Evolutionary conservation across 2,113 vertebrate species (phyloP).

Genomic region (Platysteira castanea): DNA sequence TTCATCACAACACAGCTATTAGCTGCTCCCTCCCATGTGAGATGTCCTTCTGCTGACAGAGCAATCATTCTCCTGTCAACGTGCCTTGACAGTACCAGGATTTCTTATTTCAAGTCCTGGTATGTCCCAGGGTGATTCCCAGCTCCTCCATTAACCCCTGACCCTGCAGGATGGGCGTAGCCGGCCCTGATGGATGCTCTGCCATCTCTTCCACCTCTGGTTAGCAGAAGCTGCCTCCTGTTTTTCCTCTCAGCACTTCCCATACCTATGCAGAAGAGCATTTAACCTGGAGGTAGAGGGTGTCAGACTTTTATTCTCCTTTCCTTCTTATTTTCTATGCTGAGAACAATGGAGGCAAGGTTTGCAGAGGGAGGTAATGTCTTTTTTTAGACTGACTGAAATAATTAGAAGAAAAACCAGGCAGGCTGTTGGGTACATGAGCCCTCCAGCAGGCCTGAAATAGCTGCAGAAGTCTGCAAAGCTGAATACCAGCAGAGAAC

Average conservation of each 20-base stretch:
- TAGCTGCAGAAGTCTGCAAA: conserved; percentile 54
- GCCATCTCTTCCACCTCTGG: neutral
- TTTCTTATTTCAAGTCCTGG: neutral
- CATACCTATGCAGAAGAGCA: neutral
- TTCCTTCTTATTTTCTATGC: neutral
- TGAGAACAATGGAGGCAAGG: conserved; percentile 31
- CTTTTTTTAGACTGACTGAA: conserved; percentile 59
- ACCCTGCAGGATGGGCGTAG: neutral
- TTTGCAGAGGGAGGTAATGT: conserved; percentile 45
- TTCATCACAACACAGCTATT: neutral
- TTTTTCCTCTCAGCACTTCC: neutral
- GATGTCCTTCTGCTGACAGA: neutral
- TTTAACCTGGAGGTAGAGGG: neutral
- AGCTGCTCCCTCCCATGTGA: neutral
- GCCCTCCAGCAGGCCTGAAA: conserved; percentile 55
- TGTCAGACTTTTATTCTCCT: neutral
- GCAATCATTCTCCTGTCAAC: conserved; percentile 5
- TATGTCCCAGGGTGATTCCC: neutral
- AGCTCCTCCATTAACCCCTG: conserved; percentile 19
- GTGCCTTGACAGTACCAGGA: neutral
- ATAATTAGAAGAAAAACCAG: conserved; percentile 56
- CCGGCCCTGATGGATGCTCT: neutral
- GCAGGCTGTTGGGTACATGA: conserved; percentile 36
- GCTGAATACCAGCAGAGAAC: conserved; percentile 48
- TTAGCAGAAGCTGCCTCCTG: neutral